These are phyloP conservation scores for Onychomys arenicola DNA, from an alignment of 2,797 vertebrate genomes.

Conservation along the genomic window DNA sequence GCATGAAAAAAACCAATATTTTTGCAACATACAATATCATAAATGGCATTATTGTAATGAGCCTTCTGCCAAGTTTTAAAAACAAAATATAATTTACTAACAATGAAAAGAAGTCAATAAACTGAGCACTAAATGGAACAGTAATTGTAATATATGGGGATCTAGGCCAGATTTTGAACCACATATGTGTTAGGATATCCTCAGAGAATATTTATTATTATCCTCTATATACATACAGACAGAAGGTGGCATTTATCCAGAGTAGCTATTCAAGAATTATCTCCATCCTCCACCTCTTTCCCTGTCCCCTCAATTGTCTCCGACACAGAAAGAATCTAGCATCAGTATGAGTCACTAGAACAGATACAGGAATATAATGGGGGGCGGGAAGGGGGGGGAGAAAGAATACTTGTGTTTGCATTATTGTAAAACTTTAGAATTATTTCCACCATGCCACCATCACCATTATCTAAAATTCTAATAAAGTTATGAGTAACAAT, in stretches of 20 bases:
- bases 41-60: not conserved
- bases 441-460: not conserved
- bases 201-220: not conserved
- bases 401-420: not conserved
- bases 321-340: not conserved
- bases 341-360: not conserved
- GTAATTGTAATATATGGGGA: not conserved
- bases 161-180: constrained; percentile 12
- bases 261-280: constrained; percentile 19
- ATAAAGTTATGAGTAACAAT: not conserved
- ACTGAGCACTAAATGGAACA: not conserved
- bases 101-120: constrained; percentile 55
- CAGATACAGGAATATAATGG: not conserved
- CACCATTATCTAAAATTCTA: not conserved
- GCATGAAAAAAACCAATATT: not conserved
- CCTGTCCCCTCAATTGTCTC: constrained; percentile 11
- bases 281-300: not conserved
- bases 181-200: not conserved
- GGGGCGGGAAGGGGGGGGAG: not conserved
- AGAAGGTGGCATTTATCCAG: not conserved
- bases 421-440: not conserved
- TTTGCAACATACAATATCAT: not conserved
- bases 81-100: constrained; percentile 54
- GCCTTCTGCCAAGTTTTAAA: constrained; percentile 18
- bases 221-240: not conserved